Conservation (phyloP, 2,113 vertebrate genomes). For the Dipodomys ordii region DNA sequence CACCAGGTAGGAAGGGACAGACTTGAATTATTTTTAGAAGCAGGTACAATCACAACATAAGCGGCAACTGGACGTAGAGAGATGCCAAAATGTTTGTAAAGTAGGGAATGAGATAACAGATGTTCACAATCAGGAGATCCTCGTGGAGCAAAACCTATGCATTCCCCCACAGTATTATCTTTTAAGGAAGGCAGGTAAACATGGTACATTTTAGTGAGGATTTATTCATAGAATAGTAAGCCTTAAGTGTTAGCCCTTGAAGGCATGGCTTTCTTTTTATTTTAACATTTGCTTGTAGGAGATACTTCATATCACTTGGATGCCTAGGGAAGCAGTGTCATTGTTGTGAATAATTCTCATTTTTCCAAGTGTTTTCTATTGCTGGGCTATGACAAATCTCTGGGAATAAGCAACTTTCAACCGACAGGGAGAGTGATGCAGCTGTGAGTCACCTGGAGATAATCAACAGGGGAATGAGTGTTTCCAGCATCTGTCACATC, state of each 20-base stretch:
- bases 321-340: neutral
- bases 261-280: neutral
- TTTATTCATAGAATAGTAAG: neutral
- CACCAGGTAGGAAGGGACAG: neutral
- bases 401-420: neutral
- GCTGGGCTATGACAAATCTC: conserved; percentile 3
- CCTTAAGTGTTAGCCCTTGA: neutral
- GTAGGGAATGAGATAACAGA: neutral
- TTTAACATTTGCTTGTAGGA: neutral
- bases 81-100: neutral
- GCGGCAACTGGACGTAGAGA: neutral
- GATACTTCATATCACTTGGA: conserved; percentile 6
- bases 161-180: neutral
- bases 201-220: conserved; percentile 9
- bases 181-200: neutral
- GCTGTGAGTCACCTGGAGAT: conserved; percentile 25
- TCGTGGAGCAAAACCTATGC: neutral
- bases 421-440: neutral
- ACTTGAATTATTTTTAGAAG: conserved; percentile 61
- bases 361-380: conserved; percentile 30
- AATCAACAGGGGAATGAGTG: neutral
- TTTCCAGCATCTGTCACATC: neutral
- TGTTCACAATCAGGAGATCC: neutral
- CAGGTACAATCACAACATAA: neutral
- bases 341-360: neutral